Conservation (phyloP, 2,797 vertebrate genomes). For the Cryptoprocta ferox region DNA sequence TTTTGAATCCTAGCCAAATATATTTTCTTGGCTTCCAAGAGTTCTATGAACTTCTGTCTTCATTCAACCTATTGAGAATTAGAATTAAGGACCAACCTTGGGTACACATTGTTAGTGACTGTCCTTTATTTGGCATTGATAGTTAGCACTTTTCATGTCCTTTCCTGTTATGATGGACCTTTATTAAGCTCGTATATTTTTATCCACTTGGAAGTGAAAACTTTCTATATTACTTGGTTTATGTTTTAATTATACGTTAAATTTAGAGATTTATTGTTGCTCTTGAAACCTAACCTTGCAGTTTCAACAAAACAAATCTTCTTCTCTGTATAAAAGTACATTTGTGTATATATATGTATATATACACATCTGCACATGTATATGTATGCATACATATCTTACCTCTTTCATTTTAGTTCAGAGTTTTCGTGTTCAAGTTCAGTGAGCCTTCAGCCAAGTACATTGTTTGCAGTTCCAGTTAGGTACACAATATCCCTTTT, state of each 20-base stretch:
- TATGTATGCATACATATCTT: background rate
- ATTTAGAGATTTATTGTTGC: background rate
- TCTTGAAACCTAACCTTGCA: background rate
- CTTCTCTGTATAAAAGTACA: background rate
- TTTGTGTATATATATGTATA: too few relatives aligned
- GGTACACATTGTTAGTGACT: background rate
- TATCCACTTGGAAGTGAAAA: background rate
- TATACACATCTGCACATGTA: accelerated
- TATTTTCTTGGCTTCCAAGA: background rate
- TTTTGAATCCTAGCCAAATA: background rate
- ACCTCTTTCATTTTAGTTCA: background rate
- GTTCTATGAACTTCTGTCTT: background rate
- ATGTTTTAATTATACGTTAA: background rate
- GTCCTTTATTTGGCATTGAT: background rate
- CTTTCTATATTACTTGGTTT: background rate
- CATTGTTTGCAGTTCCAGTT: background rate
- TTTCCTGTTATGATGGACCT: background rate
- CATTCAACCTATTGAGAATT: background rate
- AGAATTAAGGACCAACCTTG: background rate
- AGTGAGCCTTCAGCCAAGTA: background rate
- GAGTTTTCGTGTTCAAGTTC: background rate
- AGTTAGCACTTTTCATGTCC: background rate
- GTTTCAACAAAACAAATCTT: background rate
- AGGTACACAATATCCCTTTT: background rate
- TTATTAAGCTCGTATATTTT: background rate